Percentiles rank a stretch among this genome's conserved stretches.
phyloP scores from a whole-genome alignment of 2,113 vertebrate genomes.

The Tursiops truncatus region DNA sequence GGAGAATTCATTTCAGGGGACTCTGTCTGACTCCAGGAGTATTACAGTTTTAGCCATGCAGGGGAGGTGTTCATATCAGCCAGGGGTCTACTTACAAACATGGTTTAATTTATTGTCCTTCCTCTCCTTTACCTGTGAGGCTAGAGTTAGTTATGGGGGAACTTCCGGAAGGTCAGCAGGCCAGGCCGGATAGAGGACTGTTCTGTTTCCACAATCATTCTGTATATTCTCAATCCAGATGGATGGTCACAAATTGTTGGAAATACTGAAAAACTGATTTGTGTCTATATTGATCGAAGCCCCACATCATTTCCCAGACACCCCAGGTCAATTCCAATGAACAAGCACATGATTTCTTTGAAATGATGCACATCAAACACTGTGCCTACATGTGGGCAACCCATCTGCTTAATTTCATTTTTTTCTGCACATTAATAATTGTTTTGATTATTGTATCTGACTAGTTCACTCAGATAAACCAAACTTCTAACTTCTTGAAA shows the following conservation, averaged over 20 bases:
- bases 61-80: constrained; percentile 30
- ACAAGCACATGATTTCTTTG: constrained; percentile 59
- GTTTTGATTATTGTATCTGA: constrained; percentile 38
- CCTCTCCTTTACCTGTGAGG: constrained; percentile 72
- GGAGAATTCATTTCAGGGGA: constrained; percentile 74
- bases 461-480: constrained; percentile 8
- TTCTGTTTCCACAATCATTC: constrained; percentile 71
- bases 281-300: constrained; percentile 74
- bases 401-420: constrained; percentile 43
- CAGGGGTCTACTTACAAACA: constrained; percentile 63
- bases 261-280: constrained; percentile 76
- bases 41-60: constrained; percentile 32
- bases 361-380: constrained; percentile 55
- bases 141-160: constrained; percentile 73
- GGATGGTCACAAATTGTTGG: constrained; percentile 75
- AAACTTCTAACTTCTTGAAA: constrained; percentile 16
- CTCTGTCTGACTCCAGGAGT: constrained; percentile 26
- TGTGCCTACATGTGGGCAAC: constrained; percentile 14
- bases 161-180: constrained; percentile 64
- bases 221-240: constrained; percentile 65
- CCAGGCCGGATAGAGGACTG: constrained; percentile 62
- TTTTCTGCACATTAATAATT: constrained; percentile 30
- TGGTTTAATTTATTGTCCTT: constrained; percentile 73
- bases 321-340: constrained; percentile 61
- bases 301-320: constrained; percentile 66